Percentiles rank a stretch among this genome's conserved stretches.
Evolutionary conservation across 2,113 vertebrate genomes (phyloP).

Genomic region (Planiliza haematocheilus): DNA sequence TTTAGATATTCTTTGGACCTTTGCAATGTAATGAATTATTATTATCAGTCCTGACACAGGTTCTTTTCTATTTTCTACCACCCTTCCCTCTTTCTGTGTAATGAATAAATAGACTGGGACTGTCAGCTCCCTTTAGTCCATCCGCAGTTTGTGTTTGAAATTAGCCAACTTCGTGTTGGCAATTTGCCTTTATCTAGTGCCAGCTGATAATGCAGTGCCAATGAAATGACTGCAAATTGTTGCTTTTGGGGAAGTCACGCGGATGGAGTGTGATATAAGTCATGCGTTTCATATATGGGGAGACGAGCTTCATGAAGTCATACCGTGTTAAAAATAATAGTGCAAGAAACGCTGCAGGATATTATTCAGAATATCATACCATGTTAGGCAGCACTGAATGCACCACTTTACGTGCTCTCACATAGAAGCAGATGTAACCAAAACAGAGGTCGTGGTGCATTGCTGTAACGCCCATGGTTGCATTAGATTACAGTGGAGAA

Average conservation of each 20-base stretch:
- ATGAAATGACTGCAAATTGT: slow-evolving; percentile 55
- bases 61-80: slow-evolving; percentile 37
- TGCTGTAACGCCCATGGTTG: no score
- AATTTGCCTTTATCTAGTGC: slow-evolving; percentile 40
- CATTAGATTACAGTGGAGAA: no score
- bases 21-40: slow-evolving; percentile 48
- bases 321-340: no score
- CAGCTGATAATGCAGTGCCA: slow-evolving; percentile 46
- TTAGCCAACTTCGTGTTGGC: slow-evolving; percentile 46
- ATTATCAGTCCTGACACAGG: slow-evolving; percentile 55
- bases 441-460: no score
- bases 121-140: slow-evolving; percentile 60
- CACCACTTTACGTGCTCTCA: no score
- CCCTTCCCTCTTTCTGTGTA: slow-evolving; percentile 27
- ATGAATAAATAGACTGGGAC: slow-evolving; percentile 60
- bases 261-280: slow-evolving; percentile 8
- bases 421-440: no score
- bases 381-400: no score
- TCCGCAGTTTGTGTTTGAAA: slow-evolving; percentile 54
- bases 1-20: slow-evolving; percentile 37
- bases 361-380: no score
- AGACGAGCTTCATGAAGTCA: no score
- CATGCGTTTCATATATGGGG: neutral
- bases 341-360: no score
- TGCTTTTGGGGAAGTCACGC: slow-evolving; percentile 42